Conservation (phyloP, 2,113 vertebrate genomes). For the Antennarius striatus region DNA sequence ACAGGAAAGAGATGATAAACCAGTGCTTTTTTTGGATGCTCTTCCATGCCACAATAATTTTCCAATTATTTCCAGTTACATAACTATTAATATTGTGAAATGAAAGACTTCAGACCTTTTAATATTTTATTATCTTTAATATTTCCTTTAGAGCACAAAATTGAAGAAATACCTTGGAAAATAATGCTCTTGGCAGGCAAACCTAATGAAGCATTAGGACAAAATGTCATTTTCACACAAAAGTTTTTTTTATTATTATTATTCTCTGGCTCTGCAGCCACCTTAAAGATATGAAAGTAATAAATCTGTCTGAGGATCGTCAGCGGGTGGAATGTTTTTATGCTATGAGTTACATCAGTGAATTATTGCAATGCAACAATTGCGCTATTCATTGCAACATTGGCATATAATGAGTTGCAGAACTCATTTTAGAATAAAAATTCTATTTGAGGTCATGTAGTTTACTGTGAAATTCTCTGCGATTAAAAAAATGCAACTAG, state of each 20-base stretch:
- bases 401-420: constrained; percentile 35
- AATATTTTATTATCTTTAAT: constrained; percentile 36
- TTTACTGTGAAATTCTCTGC: background rate
- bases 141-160: constrained; percentile 29
- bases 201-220: constrained; percentile 42
- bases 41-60: constrained; percentile 42
- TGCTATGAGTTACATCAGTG: constrained; percentile 6
- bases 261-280: constrained; percentile 32
- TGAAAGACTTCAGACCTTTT: constrained; percentile 32
- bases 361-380: constrained; percentile 21
- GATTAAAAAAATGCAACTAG: too few relatives aligned
- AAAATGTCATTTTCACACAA: constrained; percentile 36
- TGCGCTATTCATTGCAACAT: constrained; percentile 37
- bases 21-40: background rate
- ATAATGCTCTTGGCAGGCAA: constrained; percentile 18
- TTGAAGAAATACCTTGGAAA: constrained; percentile 15
- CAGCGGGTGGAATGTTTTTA: constrained; percentile 13
- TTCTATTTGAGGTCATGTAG: constrained; percentile 11
- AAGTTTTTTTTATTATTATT: constrained; percentile 6
- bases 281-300: constrained; percentile 38
- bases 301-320: constrained; percentile 11
- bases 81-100: constrained; percentile 38
- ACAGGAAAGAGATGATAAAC: constrained; percentile 18
- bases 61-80: constrained; percentile 42
- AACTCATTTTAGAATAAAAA: constrained; percentile 29